Conservation (phyloP, 2,797 vertebrate species). For the Carapus acus region DNA sequence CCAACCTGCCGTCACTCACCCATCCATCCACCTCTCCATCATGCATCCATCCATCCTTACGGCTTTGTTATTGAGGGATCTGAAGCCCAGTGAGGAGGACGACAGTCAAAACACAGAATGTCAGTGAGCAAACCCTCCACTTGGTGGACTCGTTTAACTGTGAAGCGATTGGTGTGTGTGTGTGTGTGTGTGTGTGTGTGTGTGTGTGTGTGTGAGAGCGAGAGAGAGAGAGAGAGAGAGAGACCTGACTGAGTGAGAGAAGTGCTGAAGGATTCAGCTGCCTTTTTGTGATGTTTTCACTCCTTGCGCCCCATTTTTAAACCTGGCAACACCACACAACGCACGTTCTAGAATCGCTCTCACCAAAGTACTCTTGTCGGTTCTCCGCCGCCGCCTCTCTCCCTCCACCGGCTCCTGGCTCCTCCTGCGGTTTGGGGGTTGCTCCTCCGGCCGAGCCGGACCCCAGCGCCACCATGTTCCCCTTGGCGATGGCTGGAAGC, state of each 20-base stretch:
- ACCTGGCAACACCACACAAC: background rate
- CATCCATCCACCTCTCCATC: constrained; percentile 32
- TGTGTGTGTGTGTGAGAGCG: too few species aligned
- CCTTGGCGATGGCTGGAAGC: constrained; percentile 47
- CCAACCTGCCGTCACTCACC: constrained; percentile 39
- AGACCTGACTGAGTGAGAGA: too few species aligned
- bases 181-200: too few species aligned
- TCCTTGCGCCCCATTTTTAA: too few species aligned
- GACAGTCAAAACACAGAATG: constrained; percentile 6
- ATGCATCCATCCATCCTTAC: constrained; percentile 30
- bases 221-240: too few species aligned
- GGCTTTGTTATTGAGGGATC: constrained; percentile 57
- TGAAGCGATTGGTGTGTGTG: too few species aligned
- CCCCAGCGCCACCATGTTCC: constrained; percentile 12
- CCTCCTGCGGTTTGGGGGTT: constrained; percentile 63
- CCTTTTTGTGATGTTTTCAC: too few species aligned
- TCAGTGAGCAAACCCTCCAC: too few species aligned
- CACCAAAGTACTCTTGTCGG: constrained; percentile 84
- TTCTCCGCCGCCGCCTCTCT: constrained; percentile 60
- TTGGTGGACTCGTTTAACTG: too few species aligned
- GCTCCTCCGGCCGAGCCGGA: constrained; percentile 36
- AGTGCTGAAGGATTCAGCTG: too few species aligned
- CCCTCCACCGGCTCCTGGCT: constrained; percentile 48
- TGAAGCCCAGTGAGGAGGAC: constrained; percentile 39
- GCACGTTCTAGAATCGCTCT: too few species aligned